Evolutionary conservation across 1,140 invertebrate species (phyloP).

Genomic region (Eurosta solidaginis): DNA sequence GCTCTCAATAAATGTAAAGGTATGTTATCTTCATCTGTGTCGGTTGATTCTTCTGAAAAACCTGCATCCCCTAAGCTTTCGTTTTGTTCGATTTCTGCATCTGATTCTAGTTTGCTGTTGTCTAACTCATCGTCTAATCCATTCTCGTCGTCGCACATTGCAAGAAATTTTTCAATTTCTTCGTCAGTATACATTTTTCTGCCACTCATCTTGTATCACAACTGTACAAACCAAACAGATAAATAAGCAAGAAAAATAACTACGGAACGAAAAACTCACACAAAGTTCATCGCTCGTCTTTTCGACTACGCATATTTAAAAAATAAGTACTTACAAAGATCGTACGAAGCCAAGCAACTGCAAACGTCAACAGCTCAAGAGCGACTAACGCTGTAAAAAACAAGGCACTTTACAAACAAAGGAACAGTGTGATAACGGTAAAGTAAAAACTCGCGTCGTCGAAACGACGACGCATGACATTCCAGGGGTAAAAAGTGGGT

Average conservation of each 20-base stretch:
- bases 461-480: too few species aligned
- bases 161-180: slow-evolving; percentile 15
- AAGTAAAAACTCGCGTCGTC: too few species aligned
- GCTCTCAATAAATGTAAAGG: not conserved
- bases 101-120: not conserved
- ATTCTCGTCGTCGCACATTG: slow-evolving; percentile 1
- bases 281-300: too few species aligned
- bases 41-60: not conserved
- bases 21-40: slow-evolving; percentile 1
- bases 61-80: not conserved
- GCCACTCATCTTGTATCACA: not conserved
- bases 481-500: slow-evolving; percentile 2
- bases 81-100: slow-evolving; percentile 5
- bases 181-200: not conserved
- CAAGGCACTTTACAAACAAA: too few species aligned
- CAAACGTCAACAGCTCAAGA: not conserved
- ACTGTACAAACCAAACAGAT: not conserved
- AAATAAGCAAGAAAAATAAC: too few species aligned
- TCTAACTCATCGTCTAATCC: not conserved
- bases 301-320: too few species aligned
- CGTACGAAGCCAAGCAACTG: too few species aligned
- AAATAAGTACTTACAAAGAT: too few species aligned
- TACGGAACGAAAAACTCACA: too few species aligned
- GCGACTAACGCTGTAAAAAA: not conserved
- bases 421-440: too few species aligned